Evolutionary conservation across 2,888 invertebrate species (phyloP).

Genomic region (Pammene fasciana): DNA sequence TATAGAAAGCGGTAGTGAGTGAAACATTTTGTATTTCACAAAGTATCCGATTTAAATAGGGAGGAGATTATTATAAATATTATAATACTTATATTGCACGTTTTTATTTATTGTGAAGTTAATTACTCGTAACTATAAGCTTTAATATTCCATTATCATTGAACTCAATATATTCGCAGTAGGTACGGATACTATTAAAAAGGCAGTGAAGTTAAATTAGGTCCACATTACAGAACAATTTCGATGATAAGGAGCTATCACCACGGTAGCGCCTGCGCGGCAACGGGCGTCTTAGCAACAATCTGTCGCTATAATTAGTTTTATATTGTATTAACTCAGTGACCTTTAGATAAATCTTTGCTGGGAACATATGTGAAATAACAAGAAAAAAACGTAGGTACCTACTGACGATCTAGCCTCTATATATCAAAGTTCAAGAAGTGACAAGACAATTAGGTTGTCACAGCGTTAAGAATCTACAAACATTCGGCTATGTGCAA

Average conservation of each 20-base stretch:
- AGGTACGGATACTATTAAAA: background rate
- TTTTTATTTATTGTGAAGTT: too few relatives aligned
- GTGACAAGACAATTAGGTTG: background rate
- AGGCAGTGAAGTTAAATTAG: background rate
- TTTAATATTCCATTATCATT: background rate
- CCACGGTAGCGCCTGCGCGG: conserved; percentile 3
- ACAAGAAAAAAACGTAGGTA: conserved; percentile 9
- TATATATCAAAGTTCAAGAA: too few relatives aligned
- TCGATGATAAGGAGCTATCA: conserved; percentile 8
- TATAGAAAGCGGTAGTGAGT: background rate
- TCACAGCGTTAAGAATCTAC: too few relatives aligned
- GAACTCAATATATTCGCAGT: background rate
- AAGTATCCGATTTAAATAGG: background rate
- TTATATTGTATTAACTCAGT: conserved; percentile 8
- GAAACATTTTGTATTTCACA: background rate
- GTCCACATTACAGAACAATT: background rate
- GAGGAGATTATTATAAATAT: too few relatives aligned
- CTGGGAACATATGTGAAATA: conserved; percentile 10
- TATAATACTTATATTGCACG: too few relatives aligned
- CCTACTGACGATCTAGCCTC: too few relatives aligned
- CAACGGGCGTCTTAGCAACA: conserved; percentile 24
- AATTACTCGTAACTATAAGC: too few relatives aligned
- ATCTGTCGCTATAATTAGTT: conserved; percentile 21
- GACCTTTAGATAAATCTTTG: conserved; percentile 21
- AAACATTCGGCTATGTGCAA: too few relatives aligned